Evolutionary conservation across 2,888 invertebrate species (phyloP), one percentile per base, ranked within the genome.

Genomic region (Priocnemis perturbator): DNA sequence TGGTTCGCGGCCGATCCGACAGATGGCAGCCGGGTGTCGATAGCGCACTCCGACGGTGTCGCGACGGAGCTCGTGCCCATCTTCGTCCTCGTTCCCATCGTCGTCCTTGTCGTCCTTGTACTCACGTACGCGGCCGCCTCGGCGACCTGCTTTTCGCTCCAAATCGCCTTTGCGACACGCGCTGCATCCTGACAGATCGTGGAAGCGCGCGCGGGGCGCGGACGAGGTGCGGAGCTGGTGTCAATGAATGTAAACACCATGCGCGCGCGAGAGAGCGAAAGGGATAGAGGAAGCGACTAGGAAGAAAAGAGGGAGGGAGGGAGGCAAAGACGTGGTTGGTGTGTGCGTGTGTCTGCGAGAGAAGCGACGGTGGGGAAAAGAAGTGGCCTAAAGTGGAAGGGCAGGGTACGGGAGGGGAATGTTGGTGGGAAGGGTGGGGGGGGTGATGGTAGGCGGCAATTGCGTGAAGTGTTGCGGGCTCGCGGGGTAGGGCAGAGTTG

Each of bases 181-280:
- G 37, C 37, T 37, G 37, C 37, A 37, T 37, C 37, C 37, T 26
- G 26, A 3, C 3, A 26, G 7, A 37, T 7, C 7, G 11, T 9
- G 23, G 55, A 14, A 55, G 15, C 55, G 55, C 58, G 20, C 21
- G 3, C 5, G 21, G 26, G 57, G 9, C 21, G 56, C 19, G 26
- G 19, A 30, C 37, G 61, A 61, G 64, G 48, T 50, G 50, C 50
- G n/a, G 3, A 17, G 17, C n/a, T n/a, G 50, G 50, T 17, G 50
- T 37, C 59, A 47, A 67, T 66, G 69, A 68, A 52, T 59, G 69
- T 67, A 67, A 69, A 61, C 66, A 56, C 58, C 47, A 66, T 37
- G 37, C 56, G 53, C 56, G 53, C 48, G 48, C 45, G 59, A 56
- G 44, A 48, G 61, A 55, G 60, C 57, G 52, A 45, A 47, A 66